These are phyloP conservation scores for Lepus americanus DNA, from an alignment of 2,113 vertebrate species.

Conservation along the genomic window DNA sequence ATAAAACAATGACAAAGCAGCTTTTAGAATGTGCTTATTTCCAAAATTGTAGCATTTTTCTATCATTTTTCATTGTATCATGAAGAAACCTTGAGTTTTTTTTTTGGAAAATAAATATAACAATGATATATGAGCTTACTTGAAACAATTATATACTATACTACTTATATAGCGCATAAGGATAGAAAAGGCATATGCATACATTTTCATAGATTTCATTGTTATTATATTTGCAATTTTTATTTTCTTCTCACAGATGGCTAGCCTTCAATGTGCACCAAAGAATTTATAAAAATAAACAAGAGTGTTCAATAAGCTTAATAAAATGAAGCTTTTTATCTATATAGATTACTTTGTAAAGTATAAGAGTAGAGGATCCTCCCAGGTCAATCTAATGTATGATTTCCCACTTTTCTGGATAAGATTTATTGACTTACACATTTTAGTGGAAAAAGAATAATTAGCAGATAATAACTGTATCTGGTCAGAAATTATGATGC, in stretches of 20 bases:
- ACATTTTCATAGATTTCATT: conserved; percentile 53
- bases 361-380: neutral
- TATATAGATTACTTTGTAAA: conserved; percentile 38
- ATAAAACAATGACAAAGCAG: conserved; percentile 62
- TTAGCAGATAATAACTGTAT: neutral
- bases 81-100: neutral
- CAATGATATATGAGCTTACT: neutral
- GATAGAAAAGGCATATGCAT: neutral
- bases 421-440: neutral
- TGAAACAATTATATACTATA: neutral
- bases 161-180: neutral
- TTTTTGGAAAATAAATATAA: conserved; percentile 11
- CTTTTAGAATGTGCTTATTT: conserved; percentile 59
- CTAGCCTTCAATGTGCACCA: neutral
- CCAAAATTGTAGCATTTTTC: conserved; percentile 48
- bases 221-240: conserved; percentile 18
- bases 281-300: conserved; percentile 37
- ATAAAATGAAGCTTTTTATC: conserved; percentile 23
- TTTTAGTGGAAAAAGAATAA: conserved; percentile 52
- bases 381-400: neutral
- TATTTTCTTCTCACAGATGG: conserved; percentile 32
- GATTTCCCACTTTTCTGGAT: conserved; percentile 43
- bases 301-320: conserved; percentile 48
- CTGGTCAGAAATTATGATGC: neutral
- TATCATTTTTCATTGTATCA: conserved; percentile 65